phyloP scores from a whole-genome alignment of 2,888 invertebrate genomes.

The Operophtera brumata region DNA sequence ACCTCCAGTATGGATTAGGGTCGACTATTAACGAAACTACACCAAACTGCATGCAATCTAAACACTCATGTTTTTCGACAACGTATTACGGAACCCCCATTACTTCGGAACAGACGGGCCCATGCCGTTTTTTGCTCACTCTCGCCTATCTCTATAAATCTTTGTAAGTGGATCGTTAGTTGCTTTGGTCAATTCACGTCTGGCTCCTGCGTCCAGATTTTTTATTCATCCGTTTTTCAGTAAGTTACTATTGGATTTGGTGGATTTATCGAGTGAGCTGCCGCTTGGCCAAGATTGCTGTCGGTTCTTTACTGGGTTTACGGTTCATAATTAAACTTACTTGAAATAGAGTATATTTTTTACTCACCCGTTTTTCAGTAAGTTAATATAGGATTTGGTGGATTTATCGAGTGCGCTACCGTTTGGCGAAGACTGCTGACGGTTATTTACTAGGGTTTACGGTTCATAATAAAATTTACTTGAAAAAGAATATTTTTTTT shows the following conservation, averaged over 20 bases:
- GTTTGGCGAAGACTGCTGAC: constrained; percentile 20
- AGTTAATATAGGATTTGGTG: constrained; percentile 38
- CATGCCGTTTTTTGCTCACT: constrained; percentile 55
- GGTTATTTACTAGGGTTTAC: constrained; percentile 12
- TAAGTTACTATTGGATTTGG: constrained; percentile 40
- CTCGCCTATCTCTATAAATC: constrained; percentile 67
- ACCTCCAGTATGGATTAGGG: constrained; percentile 3
- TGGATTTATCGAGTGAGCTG: constrained; percentile 32
- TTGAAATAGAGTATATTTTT: constrained; percentile 35
- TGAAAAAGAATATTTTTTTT: constrained; percentile 15
- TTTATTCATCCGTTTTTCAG: constrained; percentile 53
- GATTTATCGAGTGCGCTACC: constrained; percentile 32
- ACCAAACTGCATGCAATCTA: constrained; percentile 51
- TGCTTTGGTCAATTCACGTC: constrained; percentile 62
- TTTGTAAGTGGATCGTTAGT: constrained; percentile 70
- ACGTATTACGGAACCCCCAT: constrained; percentile 47
- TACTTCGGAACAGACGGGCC: constrained; percentile 51
- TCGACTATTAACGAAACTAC: constrained; percentile 38
- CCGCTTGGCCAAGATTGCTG: constrained; percentile 22
- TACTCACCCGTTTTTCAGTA: constrained; percentile 51
- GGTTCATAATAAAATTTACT: constrained; percentile 16
- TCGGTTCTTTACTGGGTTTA: constrained; percentile 12
- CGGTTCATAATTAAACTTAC: constrained; percentile 16
- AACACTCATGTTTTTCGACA: constrained; percentile 51
- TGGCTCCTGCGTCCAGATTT: constrained; percentile 53